Base-by-base conservation (phyloP, 2,888 invertebrate genomes). In the Rotaria macrura region DNA sequence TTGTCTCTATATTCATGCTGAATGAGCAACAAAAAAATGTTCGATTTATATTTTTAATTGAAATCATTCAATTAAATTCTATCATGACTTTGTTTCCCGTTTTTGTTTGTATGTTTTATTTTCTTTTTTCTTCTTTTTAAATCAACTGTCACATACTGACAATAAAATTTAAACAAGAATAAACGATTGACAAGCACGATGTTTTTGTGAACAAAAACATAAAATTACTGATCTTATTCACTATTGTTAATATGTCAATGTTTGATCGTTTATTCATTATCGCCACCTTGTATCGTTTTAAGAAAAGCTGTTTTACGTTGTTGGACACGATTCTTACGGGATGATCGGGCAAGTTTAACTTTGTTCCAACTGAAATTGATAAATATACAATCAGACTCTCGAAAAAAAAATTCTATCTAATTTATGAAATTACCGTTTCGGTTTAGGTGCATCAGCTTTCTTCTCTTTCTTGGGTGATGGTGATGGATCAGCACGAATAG, bases 401-500 rank as follows among this genome's bases (percentile, higher is more conserved):
- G 14, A 47, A 9, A 47, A 47, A 9, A 47, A n/a, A n/a, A n/a
- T n/a, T 10, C 2, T 47, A 12, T 47, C 52, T 52, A 52, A 52
- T 52, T 52, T 2, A 52, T 20, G 17, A 20, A 52, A 20, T n/a
- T 79, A 65, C 85, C 65, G 55, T 72, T 85, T 85, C 6, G 54
- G 25, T 72, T 85, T 85, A 23, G 54, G 55, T 47, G 84, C 72
- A 38, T 47, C 57, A 38, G 23, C 40, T 43, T 79, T 72, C 83
- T 85, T 49, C 34, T 83, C 65, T 49, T 79, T 79, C 38, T 49
- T 79, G 6, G 25, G 52, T 54, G 79, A n/a, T 85, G 88, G 87
- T 72, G 89, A 90, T 87, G 99, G 99, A 92, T 97, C 94, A 86
- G 94, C 93, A 87, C 99, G 94, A 91, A 99, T 99, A 83, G 93